Evolutionary conservation across 2,113 vertebrate species (phyloP).

Genomic region (Solea senegalensis): DNA sequence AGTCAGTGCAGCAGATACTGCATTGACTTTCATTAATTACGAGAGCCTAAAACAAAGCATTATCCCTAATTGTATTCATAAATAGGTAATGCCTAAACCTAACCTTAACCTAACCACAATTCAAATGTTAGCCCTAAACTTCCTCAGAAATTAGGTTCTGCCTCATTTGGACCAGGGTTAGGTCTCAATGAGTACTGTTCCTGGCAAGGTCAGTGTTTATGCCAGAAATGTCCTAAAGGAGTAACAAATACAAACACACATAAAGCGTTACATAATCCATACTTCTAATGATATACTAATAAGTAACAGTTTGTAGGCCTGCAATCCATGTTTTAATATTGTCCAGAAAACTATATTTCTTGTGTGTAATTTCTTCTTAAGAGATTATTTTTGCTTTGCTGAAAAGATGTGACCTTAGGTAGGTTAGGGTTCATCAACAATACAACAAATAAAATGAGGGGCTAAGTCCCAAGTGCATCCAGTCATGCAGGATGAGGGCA

Average conservation of each 20-base stretch:
- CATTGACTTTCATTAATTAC: too few relatives aligned
- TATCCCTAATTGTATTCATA: too few relatives aligned
- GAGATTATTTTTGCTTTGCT: constrained; percentile 9
- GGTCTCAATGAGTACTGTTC: too few relatives aligned
- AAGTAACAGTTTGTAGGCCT: constrained; percentile 38
- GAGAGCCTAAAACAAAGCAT: too few relatives aligned
- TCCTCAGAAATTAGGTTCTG: too few relatives aligned
- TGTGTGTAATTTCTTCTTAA: neutral
- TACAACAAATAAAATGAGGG: constrained; percentile 64
- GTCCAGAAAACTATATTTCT: constrained; percentile 6
- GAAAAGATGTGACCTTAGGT: constrained; percentile 51
- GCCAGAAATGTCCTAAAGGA: too few relatives aligned
- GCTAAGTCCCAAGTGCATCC: constrained; percentile 42
- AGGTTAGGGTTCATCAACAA: constrained; percentile 60
- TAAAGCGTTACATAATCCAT: constrained; percentile 27
- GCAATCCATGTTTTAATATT: neutral
- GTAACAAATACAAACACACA: neutral
- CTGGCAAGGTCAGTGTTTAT: too few relatives aligned
- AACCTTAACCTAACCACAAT: too few relatives aligned
- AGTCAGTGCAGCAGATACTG: too few relatives aligned
- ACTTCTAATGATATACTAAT: constrained; percentile 13
- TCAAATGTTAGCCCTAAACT: too few relatives aligned
- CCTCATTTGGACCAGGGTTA: too few relatives aligned
- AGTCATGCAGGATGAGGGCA: constrained; percentile 48
- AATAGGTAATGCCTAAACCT: too few relatives aligned